Evolutionary conservation across 2,113 vertebrate species (phyloP), one percentile per base, ranked within the genome.

Genomic region (Nothocercus nigrocapillus): DNA sequence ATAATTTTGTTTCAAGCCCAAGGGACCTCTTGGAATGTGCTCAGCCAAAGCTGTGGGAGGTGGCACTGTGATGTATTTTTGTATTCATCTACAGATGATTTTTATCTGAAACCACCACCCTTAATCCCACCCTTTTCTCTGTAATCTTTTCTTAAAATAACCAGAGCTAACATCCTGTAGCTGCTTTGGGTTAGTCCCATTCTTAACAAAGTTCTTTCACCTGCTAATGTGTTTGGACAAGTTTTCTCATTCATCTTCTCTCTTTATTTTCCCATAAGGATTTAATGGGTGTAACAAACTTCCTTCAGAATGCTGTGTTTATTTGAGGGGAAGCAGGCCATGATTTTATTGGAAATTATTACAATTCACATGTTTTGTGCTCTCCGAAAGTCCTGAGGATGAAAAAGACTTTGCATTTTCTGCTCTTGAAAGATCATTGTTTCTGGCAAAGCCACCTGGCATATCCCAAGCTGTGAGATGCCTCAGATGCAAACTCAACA

Each of bases 41-140:
- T 82, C 19, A 7, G 42, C 16, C 54, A 78, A 85, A 70, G 79
- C 79, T 7, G 12, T 63, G 70, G 83, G 64, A 77, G 54, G 59
- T 34, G 34, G 27, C 59, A 42, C 76, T 64, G 38, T 53, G 59
- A 81, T 0, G 0, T 8, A 63, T 30, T 83, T 94, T 86, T 76
- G 64, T 69, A 64, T 36, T 94, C 49, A 67, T 78, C 77, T 85
- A 69, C 24, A 64, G 51, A 7, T 0, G 7, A 47, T 63, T 89
- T 94, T 85, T 83, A 76, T 89, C 80, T 68, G 85, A 83, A 68
- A 36, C 38, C 47, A 81, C 32, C 76, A 62, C 73, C 64, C 79
- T 82, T 44, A 92, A 69, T 81, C 84, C 85, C 93, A 93, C 76
- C 93, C 88, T 94, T 85, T 90, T 93, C 64, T 90, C 72, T 75